Percentiles rank a stretch among this genome's conserved stretches.
phyloP scores from a whole-genome alignment of 2,888 invertebrate species.

The Andricus curvator region DNA sequence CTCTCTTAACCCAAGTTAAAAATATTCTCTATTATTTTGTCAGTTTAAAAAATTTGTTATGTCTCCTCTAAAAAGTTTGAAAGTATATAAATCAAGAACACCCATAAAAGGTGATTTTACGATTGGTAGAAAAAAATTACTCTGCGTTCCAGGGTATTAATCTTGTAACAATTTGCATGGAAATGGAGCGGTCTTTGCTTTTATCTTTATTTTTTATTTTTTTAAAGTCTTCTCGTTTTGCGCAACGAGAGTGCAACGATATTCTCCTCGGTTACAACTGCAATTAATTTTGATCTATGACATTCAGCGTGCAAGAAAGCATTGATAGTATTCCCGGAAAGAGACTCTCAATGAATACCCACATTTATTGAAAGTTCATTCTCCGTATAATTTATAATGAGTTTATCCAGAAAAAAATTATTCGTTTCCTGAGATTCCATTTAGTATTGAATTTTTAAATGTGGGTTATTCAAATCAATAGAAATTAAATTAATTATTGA shows the following conservation, averaged over 20 bases:
- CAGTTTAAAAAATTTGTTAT: neutral
- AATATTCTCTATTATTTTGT: neutral
- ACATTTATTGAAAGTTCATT: constrained; percentile 12
- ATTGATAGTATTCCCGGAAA: constrained; percentile 38
- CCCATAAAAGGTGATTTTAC: neutral
- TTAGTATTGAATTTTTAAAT: neutral
- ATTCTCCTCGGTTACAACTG: constrained; percentile 20
- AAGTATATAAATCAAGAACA: neutral
- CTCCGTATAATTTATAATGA: neutral
- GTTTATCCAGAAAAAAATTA: neutral
- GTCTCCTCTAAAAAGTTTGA: neutral
- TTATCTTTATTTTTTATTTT: neutral
- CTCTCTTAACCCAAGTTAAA: neutral
- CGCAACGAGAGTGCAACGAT: constrained; percentile 8
- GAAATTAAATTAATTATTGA: neutral
- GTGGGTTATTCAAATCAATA: neutral
- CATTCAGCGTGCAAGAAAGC: constrained; percentile 20
- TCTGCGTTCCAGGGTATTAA: neutral
- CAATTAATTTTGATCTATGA: constrained; percentile 36
- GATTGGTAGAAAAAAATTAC: neutral
- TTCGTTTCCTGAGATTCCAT: neutral
- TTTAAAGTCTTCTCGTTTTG: neutral
- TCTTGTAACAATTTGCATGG: constrained; percentile 6
- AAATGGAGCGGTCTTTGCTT: neutral
- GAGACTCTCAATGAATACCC: constrained; percentile 10